A percentile compares a stretch with the other conserved stretches of the same genome.
Evolutionary conservation across 2,888 invertebrate genomes (phyloP).

Genomic region (Calameuta pallipes): DNA sequence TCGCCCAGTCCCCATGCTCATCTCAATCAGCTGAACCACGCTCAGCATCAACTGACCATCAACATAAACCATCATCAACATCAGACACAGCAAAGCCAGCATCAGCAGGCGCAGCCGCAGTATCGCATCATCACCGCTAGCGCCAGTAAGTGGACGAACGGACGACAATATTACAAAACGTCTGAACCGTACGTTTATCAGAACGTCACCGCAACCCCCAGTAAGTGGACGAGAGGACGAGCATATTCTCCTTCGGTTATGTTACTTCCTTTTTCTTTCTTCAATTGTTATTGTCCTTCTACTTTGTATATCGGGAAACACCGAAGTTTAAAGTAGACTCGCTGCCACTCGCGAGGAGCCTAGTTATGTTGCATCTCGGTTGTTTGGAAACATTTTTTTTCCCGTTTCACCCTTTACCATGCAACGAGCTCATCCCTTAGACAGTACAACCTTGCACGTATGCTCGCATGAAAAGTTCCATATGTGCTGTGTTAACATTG

Average conservation of each 20-base stretch:
- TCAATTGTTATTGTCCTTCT: neutral
- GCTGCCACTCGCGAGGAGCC: neutral
- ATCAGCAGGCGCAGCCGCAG: constrained; percentile 51
- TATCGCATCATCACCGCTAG: constrained; percentile 57
- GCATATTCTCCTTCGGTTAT: neutral
- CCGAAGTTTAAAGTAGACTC: neutral
- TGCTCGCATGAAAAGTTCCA: neutral
- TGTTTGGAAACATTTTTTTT: no score
- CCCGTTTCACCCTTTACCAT: neutral
- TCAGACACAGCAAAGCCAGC: constrained; percentile 53
- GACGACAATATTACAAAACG: neutral
- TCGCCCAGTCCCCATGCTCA: constrained; percentile 55
- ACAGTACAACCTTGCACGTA: neutral
- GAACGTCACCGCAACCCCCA: neutral
- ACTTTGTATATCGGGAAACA: no score
- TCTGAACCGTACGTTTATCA: neutral
- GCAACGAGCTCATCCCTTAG: neutral
- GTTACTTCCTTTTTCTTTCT: constrained; percentile 8
- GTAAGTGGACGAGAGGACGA: constrained; percentile 5
- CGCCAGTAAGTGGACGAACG: constrained; percentile 49
- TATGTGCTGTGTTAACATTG: neutral
- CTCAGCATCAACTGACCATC: constrained; percentile 22
- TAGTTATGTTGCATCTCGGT: no score
- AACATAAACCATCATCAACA: constrained; percentile 56
- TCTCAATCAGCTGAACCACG: constrained; percentile 54